Evolutionary conservation across 92 coral and sea anemone species (phyloP).

Genomic region (Epizoanthus ramosus): DNA sequence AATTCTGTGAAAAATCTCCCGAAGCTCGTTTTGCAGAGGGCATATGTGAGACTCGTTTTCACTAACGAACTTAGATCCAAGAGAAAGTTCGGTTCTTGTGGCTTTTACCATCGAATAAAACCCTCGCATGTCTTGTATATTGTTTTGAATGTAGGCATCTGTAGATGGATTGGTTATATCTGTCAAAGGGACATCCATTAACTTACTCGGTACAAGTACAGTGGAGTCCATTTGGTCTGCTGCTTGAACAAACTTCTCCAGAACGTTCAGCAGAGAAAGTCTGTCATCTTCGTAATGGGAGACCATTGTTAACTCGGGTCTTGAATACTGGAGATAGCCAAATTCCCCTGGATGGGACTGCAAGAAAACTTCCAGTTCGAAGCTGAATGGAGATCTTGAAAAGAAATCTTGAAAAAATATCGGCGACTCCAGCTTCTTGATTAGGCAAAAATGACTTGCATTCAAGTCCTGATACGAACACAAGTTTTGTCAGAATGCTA

Average conservation of each 20-base stretch:
- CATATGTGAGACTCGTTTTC: constrained; percentile 61
- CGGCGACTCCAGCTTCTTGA: not conserved
- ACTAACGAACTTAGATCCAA: constrained; percentile 47
- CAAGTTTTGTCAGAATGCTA: not conserved
- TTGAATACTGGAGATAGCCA: constrained; percentile 4
- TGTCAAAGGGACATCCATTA: constrained; percentile 83
- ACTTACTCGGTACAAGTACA: constrained; percentile 81
- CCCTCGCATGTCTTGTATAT: constrained; percentile 64
- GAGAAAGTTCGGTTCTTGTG: constrained; percentile 65
- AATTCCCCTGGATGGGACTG: not conserved
- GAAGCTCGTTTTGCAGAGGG: constrained; percentile 61
- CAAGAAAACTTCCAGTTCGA: constrained; percentile 3
- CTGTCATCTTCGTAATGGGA: constrained; percentile 34
- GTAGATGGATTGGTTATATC: constrained; percentile 50
- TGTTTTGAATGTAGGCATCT: constrained; percentile 63
- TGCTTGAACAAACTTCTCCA: constrained; percentile 76
- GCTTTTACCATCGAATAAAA: constrained; percentile 81
- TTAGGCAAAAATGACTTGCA: not conserved
- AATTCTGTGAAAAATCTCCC: constrained; percentile 65
- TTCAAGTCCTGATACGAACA: not conserved
- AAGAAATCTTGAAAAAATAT: constrained; percentile 15
- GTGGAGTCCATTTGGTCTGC: constrained; percentile 93
- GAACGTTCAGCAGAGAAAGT: constrained; percentile 45
- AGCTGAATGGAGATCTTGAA: constrained; percentile 1
- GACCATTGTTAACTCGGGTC: constrained; percentile 29